Evolutionary conservation across 1,140 invertebrate genomes (phyloP).

Genomic region (Lycorma delicatula): DNA sequence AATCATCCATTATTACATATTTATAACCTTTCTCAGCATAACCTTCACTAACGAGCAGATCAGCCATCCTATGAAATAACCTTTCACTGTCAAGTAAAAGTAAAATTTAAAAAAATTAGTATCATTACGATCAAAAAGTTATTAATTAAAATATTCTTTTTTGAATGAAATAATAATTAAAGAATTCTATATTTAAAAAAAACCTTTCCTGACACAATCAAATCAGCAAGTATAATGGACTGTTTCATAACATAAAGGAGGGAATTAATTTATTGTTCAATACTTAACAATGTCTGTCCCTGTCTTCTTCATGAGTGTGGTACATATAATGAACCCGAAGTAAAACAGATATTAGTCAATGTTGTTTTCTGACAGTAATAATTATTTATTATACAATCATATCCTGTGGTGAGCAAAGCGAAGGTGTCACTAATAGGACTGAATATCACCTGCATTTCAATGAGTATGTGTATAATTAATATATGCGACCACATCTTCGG

Average conservation of each 20-base stretch:
- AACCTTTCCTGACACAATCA: neutral
- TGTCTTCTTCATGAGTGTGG: too few species aligned
- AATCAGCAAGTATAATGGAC: neutral
- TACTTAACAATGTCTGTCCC: too few species aligned
- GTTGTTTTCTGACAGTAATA: too few species aligned
- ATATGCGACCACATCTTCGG: too few species aligned
- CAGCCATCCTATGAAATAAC: slow-evolving; percentile 46
- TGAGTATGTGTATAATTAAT: too few species aligned
- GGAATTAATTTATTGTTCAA: neutral
- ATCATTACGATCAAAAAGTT: neutral
- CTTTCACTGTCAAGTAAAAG: slow-evolving; percentile 40
- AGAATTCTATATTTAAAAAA: neutral
- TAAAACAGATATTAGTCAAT: too few species aligned
- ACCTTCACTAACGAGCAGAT: slow-evolving; percentile 45
- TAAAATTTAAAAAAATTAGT: neutral
- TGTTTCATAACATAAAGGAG: neutral
- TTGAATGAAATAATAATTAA: neutral
- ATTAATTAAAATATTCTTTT: neutral
- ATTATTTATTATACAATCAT: too few species aligned
- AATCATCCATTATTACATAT: slow-evolving; percentile 52
- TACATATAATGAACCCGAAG: too few species aligned
- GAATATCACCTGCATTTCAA: too few species aligned
- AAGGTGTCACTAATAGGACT: too few species aligned
- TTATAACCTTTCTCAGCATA: slow-evolving; percentile 48
- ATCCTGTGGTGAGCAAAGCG: too few species aligned